Conservation (phyloP, 1,140 invertebrate genomes). For the Reticulitermes speratus region DNA sequence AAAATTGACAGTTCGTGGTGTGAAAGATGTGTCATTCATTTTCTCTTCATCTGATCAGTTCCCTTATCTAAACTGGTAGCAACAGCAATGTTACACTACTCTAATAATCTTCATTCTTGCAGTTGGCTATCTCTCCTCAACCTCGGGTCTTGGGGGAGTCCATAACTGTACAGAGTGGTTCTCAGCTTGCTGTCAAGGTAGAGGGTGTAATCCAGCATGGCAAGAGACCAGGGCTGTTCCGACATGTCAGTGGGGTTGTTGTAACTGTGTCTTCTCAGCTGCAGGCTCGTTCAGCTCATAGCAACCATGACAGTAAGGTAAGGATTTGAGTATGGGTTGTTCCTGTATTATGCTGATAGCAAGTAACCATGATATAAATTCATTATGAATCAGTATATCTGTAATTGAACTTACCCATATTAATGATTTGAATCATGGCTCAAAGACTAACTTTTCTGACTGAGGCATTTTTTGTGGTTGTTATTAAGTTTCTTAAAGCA, state of each 20-base stretch:
- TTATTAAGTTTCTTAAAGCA: too few species aligned
- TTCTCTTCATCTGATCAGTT: too few species aligned
- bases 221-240: conserved; percentile 60
- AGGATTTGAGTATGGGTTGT: background rate
- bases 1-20: too few species aligned
- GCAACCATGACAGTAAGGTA: conserved; percentile 53
- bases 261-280: conserved; percentile 67
- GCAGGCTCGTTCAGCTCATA: conserved; percentile 39
- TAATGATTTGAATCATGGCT: too few species aligned
- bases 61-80: too few species aligned
- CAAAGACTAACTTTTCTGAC: too few species aligned
- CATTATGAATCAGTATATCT: background rate
- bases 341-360: background rate
- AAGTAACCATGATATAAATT: background rate
- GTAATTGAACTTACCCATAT: too few species aligned
- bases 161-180: conserved; percentile 71
- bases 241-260: conserved; percentile 68
- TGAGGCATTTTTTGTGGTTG: too few species aligned
- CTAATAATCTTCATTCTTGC: background rate
- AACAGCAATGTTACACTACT: too few species aligned
- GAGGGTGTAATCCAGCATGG: conserved; percentile 83
- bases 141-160: conserved; percentile 73
- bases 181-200: conserved; percentile 79
- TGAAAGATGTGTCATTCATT: too few species aligned
- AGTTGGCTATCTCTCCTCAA: conserved; percentile 79